phyloP scores from a whole-genome alignment of 2,797 vertebrate species.

The Acestrorhynchus altus region DNA sequence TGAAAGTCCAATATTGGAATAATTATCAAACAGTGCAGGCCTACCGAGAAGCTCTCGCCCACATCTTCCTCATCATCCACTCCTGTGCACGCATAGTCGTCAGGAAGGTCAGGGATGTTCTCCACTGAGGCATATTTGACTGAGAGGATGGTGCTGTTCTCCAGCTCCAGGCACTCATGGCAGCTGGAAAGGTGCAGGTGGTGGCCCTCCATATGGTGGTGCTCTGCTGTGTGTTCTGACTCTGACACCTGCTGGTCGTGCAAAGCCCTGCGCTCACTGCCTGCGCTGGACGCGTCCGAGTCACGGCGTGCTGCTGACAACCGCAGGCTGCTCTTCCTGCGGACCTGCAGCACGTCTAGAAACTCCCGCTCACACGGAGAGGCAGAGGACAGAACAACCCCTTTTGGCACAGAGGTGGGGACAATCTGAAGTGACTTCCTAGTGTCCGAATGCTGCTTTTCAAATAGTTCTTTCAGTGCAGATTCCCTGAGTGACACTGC shows the following conservation, averaged over 20 bases:
- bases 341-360: constrained; percentile 7
- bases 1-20: neutral
- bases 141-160: constrained; percentile 92
- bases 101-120: constrained; percentile 87
- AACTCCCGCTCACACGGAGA: constrained; percentile 26
- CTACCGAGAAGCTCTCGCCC: neutral
- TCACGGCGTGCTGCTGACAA: constrained; percentile 51
- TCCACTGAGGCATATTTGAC: constrained; percentile 89
- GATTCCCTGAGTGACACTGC: constrained; percentile 85
- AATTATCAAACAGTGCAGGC: neutral
- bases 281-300: constrained; percentile 60
- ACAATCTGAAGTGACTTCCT: constrained; percentile 17
- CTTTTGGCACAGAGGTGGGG: constrained; percentile 23
- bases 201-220: constrained; percentile 76
- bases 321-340: constrained; percentile 60
- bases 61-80: constrained; percentile 40
- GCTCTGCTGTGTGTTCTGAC: constrained; percentile 53
- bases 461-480: constrained; percentile 71
- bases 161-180: constrained; percentile 90
- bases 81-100: constrained; percentile 60
- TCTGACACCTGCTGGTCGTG: constrained; percentile 37
- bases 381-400: constrained; percentile 17
- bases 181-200: constrained; percentile 92
- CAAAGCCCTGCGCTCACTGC: constrained; percentile 28
- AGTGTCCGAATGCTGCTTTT: constrained; percentile 51